Evolutionary conservation across 2,797 vertebrate species (phyloP), one percentile per base, ranked within the genome.

Genomic region (Gambusia yucatana): DNA sequence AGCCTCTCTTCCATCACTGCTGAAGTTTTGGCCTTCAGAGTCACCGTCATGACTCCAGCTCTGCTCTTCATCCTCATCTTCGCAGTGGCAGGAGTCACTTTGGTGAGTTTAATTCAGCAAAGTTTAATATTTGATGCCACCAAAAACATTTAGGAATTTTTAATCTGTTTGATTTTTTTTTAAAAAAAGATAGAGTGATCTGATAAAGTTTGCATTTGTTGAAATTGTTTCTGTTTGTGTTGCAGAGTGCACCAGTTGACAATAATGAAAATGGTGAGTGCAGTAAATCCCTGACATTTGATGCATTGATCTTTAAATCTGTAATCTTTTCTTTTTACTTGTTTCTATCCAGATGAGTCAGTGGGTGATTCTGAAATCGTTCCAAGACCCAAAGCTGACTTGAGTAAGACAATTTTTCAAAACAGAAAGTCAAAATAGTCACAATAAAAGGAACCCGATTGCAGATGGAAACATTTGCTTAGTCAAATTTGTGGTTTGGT

Each of bases 31-130:
- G n/a, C 13, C 33, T 33, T 33, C 48, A 72, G 22, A 55, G 22
- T 55, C 17, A 20, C 47, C 79, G 11, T 72, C 81, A 89, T 89
- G 87, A 22, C 57, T 55, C 72, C 85, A n/a, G 47, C 33, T 25
- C 14, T 77, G 63, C 28, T 82, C 25, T 8, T 81, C 33, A n/a
- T 86, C 76, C 9, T 88, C 73, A 25, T 86, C 76, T 46, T 86
- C 69, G 67, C 73, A 0, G 0, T 85, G 75, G 43, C 28, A 0
- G n/a, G n/a, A 1, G 0, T 72, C 55, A 41, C 70, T 75, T 0
- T 44, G 46, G 89, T 89, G 67, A 81, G 84, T 67, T 41, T 39
- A 33, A 10, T 3, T 65, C 8, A 41, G 73, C 6, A 55, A 22
- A 16, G 25, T 14, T 25, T 10, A 67, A 22, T 10, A 10, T 63